Conservation (phyloP, 2,888 invertebrate species). For the Lithophane semibrunnea region DNA sequence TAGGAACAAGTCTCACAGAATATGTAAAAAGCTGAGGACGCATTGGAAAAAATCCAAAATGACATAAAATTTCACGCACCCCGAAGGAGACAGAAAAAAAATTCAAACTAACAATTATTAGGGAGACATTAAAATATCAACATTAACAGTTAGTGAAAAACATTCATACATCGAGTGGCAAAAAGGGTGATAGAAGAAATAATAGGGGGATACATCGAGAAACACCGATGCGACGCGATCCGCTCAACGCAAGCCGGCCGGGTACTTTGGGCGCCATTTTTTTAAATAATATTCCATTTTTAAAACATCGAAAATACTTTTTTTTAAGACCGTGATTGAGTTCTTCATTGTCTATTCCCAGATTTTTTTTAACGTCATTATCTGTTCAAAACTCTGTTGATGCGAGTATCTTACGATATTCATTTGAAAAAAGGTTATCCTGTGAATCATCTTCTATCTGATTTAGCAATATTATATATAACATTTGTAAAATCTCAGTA, state of each 20-base stretch:
- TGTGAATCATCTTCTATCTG: not conserved
- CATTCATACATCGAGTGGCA: slow-evolving; percentile 90
- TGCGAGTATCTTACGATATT: not conserved
- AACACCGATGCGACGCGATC: slow-evolving; percentile 89
- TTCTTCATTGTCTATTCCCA: slow-evolving; percentile 22
- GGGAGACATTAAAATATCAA: slow-evolving; percentile 84
- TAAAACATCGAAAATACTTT: slow-evolving; percentile 26
- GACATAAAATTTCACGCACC: slow-evolving; percentile 66
- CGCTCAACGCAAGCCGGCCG: slow-evolving; percentile 85
- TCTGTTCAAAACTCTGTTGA: not conserved
- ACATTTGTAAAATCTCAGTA: not conserved
- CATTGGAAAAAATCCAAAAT: not conserved
- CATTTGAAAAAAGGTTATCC: not conserved
- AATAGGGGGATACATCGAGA: slow-evolving; percentile 86
- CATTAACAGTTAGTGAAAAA: slow-evolving; percentile 91
- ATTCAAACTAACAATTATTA: slow-evolving; percentile 73
- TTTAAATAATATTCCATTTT: slow-evolving; percentile 48
- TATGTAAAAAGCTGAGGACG: not conserved
- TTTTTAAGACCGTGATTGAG: slow-evolving; percentile 40
- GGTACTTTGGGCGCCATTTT: slow-evolving; percentile 85
- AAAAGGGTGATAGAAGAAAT: slow-evolving; percentile 87
- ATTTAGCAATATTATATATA: not conserved
- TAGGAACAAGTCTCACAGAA: not conserved
- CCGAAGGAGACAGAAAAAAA: slow-evolving; percentile 65
- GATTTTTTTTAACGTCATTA: not conserved